Evolutionary conservation across 1,140 invertebrate species (phyloP).

Genomic region (Temnothorax nylanderi): DNA sequence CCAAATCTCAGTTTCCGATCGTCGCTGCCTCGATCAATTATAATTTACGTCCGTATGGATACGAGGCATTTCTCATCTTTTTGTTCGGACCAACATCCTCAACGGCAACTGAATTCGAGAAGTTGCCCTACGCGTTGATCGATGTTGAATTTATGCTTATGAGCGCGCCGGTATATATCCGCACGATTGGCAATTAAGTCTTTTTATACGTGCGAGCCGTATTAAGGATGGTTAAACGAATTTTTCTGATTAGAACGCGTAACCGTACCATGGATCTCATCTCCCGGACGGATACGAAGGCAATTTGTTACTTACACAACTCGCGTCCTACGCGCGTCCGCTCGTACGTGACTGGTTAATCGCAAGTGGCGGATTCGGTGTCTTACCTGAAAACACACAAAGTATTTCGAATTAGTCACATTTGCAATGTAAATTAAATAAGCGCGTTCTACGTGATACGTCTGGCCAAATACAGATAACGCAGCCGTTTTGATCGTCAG

Average conservation of each 20-base stretch:
- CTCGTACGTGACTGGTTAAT: slow-evolving; percentile 16
- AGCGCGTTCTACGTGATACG: background rate
- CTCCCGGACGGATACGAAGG: background rate
- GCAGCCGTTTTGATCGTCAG: background rate
- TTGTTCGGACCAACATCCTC: background rate
- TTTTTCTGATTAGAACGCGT: slow-evolving; percentile 32
- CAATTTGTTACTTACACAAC: slow-evolving; percentile 54
- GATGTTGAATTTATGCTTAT: slow-evolving; percentile 53
- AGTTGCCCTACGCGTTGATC: slow-evolving; percentile 11
- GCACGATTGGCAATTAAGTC: slow-evolving; percentile 23
- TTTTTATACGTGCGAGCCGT: slow-evolving; percentile 1
- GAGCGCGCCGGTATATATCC: slow-evolving; percentile 1
- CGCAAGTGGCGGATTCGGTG: background rate
- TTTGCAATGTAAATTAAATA: slow-evolving; percentile 45
- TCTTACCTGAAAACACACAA: slow-evolving; percentile 64
- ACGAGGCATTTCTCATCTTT: background rate
- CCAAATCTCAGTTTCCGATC: slow-evolving; percentile 4
- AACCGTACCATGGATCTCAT: slow-evolving; percentile 26
- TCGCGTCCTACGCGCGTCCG: background rate
- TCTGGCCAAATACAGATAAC: background rate
- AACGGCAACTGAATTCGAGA: slow-evolving; percentile 1
- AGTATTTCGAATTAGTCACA: slow-evolving; percentile 38
- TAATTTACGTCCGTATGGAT: slow-evolving; percentile 43
- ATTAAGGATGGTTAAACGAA: slow-evolving; percentile 24
- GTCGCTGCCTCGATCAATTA: slow-evolving; percentile 35